Evolutionary conservation across 2,113 vertebrate species (phyloP).

Genomic region (Pygoscelis adeliae): DNA sequence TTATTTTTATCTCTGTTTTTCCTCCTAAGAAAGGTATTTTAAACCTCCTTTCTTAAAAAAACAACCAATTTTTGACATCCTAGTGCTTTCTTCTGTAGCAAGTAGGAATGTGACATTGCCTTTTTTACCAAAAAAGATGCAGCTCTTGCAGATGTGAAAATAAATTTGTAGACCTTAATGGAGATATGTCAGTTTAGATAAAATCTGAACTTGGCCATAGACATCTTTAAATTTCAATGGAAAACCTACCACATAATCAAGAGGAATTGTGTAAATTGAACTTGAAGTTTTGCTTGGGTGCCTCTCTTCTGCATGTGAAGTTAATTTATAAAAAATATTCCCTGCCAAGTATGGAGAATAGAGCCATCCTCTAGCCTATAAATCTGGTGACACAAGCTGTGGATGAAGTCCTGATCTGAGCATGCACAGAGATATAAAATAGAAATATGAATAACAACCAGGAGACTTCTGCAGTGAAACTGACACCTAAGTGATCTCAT

Average conservation of each 20-base stretch:
- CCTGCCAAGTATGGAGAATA: background rate
- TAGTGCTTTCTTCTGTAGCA: background rate
- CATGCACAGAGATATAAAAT: background rate
- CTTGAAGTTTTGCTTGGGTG: background rate
- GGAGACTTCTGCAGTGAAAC: background rate
- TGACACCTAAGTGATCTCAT: background rate
- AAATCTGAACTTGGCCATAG: background rate
- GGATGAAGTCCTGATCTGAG: background rate
- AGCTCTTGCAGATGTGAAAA: background rate
- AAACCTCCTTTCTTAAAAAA: background rate
- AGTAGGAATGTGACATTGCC: background rate
- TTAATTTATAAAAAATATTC: background rate
- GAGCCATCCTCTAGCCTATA: background rate
- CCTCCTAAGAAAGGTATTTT: background rate
- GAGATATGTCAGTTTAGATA: background rate
- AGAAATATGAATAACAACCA: background rate
- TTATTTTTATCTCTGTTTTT: background rate
- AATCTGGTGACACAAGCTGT: background rate
- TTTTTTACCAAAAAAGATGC: background rate
- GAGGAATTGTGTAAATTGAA: background rate
- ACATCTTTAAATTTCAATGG: background rate
- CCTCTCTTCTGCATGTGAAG: background rate
- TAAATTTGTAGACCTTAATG: background rate
- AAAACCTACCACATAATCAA: background rate
- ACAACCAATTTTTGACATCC: background rate